Evolutionary conservation across 37 sponge, comb jelly and placozoan genomes (phyloP).

Genomic region (Cliona cf. orientalis): DNA sequence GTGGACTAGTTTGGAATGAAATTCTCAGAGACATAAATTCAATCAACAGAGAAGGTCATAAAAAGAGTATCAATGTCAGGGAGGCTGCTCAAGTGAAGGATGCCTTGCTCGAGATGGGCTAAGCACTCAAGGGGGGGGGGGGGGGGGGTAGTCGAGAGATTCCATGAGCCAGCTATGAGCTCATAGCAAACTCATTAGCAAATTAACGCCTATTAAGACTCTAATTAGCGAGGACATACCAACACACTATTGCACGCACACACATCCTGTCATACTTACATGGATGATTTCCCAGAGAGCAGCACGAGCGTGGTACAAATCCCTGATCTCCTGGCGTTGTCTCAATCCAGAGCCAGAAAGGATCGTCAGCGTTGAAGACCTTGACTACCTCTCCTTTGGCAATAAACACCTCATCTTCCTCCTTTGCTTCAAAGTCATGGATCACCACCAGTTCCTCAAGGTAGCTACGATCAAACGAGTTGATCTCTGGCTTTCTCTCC

Average conservation of each 20-base stretch:
- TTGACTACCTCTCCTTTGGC: constrained; percentile 75
- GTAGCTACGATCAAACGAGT: constrained; percentile 45
- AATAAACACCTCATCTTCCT: constrained; percentile 79
- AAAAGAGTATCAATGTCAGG: too few relatives aligned
- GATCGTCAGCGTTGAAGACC: constrained; percentile 83
- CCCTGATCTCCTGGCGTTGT: constrained; percentile 74
- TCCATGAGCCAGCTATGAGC: too few relatives aligned
- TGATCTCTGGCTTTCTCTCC: constrained; percentile 46
- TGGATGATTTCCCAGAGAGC: constrained; percentile 79
- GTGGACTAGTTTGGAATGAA: too few relatives aligned
- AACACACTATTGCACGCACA: not conserved
- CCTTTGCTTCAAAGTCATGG: constrained; percentile 76
- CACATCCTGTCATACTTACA: constrained; percentile 32
- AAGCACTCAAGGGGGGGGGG: too few relatives aligned
- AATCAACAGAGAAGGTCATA: too few relatives aligned
- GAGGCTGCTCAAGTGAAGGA: too few relatives aligned
- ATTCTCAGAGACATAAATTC: too few relatives aligned
- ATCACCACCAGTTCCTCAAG: constrained; percentile 86
- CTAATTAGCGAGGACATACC: not conserved
- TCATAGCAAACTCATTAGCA: too few relatives aligned
- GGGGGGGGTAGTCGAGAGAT: too few relatives aligned
- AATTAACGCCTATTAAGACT: too few relatives aligned
- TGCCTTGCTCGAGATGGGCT: too few relatives aligned
- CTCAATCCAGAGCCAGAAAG: constrained; percentile 78
- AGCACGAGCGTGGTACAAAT: constrained; percentile 74